Evolutionary conservation across 2,797 vertebrate species (phyloP).

Genomic region (Picus viridis): DNA sequence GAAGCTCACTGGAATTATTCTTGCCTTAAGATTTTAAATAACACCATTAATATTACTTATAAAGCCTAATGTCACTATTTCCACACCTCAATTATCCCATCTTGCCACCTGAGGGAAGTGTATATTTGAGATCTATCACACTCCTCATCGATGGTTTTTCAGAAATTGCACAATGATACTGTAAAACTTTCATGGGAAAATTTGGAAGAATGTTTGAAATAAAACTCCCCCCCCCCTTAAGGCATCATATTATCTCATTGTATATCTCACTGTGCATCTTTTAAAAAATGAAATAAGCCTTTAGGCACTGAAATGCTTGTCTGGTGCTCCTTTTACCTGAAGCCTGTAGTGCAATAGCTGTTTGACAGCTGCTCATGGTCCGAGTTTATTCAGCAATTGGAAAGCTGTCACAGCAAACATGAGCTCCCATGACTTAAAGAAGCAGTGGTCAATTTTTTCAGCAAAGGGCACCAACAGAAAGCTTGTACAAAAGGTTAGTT

Average conservation of each 20-base stretch:
- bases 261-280: not conserved
- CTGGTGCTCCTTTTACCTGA: slow-evolving; percentile 16
- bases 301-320: not conserved
- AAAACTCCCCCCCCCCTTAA: not conserved
- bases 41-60: not conserved
- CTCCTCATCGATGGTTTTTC: not conserved
- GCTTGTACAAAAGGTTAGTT: not conserved
- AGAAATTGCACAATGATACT: not conserved
- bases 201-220: not conserved
- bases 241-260: not conserved
- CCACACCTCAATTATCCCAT: not conserved
- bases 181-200: not conserved
- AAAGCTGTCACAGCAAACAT: slow-evolving; percentile 59
- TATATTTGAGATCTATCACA: not conserved
- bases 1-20: not conserved
- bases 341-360: slow-evolving; percentile 37
- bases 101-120: not conserved
- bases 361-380: slow-evolving; percentile 64
- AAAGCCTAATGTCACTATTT: not conserved
- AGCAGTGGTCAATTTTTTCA: slow-evolving; percentile 25
- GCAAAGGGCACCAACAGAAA: slow-evolving; percentile 18
- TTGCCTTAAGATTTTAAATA: not conserved
- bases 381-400: slow-evolving; percentile 71
- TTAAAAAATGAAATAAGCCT: not conserved
- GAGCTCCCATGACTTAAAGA: slow-evolving; percentile 63